Conservation (phyloP, 2,888 invertebrate genomes). For the Hemistola chrysoprasaria region DNA sequence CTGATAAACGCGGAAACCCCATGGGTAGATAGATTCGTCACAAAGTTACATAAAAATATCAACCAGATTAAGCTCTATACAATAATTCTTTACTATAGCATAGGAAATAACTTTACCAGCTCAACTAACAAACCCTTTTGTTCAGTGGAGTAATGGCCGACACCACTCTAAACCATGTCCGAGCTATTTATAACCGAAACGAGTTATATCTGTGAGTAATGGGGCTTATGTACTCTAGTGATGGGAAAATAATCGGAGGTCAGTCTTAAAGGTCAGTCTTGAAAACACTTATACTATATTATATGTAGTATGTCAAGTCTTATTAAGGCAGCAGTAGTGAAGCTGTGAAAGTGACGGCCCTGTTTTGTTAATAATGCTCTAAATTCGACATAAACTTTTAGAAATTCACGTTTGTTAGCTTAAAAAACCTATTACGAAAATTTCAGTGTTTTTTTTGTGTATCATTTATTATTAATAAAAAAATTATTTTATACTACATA, state of each 20-base stretch:
- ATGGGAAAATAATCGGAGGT: slow-evolving; percentile 4
- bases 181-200: slow-evolving; percentile 72
- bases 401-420: no score
- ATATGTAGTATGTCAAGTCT: no score
- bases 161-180: slow-evolving; percentile 69
- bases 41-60: neutral
- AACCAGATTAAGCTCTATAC: slow-evolving; percentile 16
- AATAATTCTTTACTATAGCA: slow-evolving; percentile 24
- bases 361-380: no score
- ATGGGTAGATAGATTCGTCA: no score
- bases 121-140: slow-evolving; percentile 81
- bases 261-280: neutral
- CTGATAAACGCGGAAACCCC: no score
- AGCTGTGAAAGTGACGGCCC: no score
- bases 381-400: no score
- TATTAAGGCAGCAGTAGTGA: no score
- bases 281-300: slow-evolving; percentile 1
- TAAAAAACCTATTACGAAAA: no score
- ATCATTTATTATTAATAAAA: no score
- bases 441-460: no score
- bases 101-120: slow-evolving; percentile 46
- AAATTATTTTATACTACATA: no score
- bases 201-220: slow-evolving; percentile 76
- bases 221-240: slow-evolving; percentile 61
- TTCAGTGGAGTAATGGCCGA: slow-evolving; percentile 59